Conservation (phyloP, 2,797 vertebrate species). For the Brachyrhaphis roseni region DNA sequence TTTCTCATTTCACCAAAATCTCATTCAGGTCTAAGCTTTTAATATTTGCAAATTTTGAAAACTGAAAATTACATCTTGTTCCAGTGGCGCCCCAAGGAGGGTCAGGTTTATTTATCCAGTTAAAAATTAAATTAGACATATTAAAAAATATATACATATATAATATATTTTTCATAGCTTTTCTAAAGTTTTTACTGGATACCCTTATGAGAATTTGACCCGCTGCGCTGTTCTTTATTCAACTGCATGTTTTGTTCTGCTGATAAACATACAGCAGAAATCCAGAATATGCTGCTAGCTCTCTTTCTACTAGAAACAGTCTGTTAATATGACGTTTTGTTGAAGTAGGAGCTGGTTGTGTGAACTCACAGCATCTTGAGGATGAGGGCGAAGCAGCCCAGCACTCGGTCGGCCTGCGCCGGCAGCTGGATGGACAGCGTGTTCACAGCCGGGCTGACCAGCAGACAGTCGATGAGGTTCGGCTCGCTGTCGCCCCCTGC, state of each 20-base stretch:
- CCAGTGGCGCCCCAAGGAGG: no score
- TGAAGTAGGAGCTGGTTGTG: not conserved
- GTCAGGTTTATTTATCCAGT: no score
- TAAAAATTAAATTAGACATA: no score
- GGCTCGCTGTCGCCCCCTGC: constrained; percentile 92
- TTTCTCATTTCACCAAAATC: not conserved
- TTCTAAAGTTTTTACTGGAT: no score
- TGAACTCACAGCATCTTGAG: constrained; percentile 98
- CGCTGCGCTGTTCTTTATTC: no score
- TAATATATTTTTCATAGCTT: no score
- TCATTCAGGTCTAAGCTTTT: not conserved
- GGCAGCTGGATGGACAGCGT: constrained; percentile 97
- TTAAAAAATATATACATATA: no score
- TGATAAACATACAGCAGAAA: not conserved
- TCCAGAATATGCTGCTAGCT: no score
- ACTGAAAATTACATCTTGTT: not conserved
- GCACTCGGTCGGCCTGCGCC: constrained; percentile 93
- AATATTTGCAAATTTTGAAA: not conserved
- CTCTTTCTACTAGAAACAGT: not conserved
- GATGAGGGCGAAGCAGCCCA: constrained; percentile 97
- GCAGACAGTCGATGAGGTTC: constrained; percentile 97
- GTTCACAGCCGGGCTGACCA: constrained; percentile 96
- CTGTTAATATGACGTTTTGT: not conserved
- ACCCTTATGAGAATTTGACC: no score
- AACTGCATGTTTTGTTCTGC: not conserved